Evolutionary conservation across 2,113 vertebrate species (phyloP).

Genomic region (Dissostichus mawsoni): DNA sequence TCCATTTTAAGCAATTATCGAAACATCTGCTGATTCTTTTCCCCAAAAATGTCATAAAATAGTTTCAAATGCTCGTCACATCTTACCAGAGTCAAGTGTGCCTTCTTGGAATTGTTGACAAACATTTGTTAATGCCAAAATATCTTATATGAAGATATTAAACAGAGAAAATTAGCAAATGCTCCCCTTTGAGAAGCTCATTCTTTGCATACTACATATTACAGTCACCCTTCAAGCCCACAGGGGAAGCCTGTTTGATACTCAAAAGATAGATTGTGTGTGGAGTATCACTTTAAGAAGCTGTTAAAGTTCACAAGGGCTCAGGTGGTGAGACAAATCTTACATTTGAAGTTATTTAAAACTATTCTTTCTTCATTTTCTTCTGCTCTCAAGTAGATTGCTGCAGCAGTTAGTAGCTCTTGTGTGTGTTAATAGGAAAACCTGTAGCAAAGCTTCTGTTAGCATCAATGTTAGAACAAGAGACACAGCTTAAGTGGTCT

Average conservation of each 20-base stretch:
- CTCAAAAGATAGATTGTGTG: slow-evolving; percentile 7
- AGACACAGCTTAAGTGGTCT: slow-evolving; percentile 2
- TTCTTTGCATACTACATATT: too few relatives aligned
- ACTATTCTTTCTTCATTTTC: slow-evolving; percentile 4
- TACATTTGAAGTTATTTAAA: slow-evolving; percentile 29
- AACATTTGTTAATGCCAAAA: not conserved
- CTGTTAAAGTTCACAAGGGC: slow-evolving; percentile 30
- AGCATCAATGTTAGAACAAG: slow-evolving; percentile 30
- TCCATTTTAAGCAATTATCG: not conserved
- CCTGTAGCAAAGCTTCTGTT: slow-evolving; percentile 43
- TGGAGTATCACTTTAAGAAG: slow-evolving; percentile 35
- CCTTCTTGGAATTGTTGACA: too few relatives aligned
- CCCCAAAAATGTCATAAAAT: not conserved
- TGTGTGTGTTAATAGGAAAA: slow-evolving; percentile 34
- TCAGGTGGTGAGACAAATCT: slow-evolving; percentile 20
- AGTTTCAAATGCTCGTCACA: too few relatives aligned
- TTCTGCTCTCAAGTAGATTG: slow-evolving; percentile 55
- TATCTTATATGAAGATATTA: not conserved
- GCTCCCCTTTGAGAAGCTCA: not conserved
- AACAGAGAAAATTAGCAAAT: not conserved
- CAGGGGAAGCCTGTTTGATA: not conserved
- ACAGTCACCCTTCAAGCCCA: not conserved
- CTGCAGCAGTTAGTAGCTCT: slow-evolving; percentile 39
- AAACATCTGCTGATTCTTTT: too few relatives aligned
- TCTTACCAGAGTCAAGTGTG: not conserved